phyloP scores from a whole-genome alignment of 92 coral and sea anemone genomes.

The Bergia sp. region DNA sequence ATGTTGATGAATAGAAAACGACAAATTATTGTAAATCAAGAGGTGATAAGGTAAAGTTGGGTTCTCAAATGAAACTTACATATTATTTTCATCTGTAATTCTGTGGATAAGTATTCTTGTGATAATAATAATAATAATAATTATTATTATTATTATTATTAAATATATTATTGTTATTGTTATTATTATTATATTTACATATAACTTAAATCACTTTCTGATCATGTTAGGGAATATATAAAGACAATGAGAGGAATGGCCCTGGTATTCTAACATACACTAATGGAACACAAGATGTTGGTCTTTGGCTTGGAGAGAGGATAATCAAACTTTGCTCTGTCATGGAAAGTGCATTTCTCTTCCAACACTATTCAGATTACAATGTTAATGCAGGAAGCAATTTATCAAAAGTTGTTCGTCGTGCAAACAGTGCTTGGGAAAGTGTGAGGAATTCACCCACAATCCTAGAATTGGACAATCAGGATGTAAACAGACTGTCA shows the following conservation, averaged over 20 bases:
- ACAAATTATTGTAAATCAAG: too few relatives aligned
- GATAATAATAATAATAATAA: too few relatives aligned
- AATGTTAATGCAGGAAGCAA: slow-evolving; percentile 95
- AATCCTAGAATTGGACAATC: slow-evolving; percentile 43
- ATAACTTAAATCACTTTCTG: background rate
- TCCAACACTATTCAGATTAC: slow-evolving; percentile 93
- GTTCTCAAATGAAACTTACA: too few relatives aligned
- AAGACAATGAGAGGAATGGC: slow-evolving; percentile 80
- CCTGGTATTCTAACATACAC: slow-evolving; percentile 89
- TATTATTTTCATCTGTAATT: too few relatives aligned
- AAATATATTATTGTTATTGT: too few relatives aligned
- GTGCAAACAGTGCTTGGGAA: slow-evolving; percentile 92
- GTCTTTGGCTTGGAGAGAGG: slow-evolving; percentile 87
- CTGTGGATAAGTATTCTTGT: too few relatives aligned
- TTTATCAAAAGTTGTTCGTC: slow-evolving; percentile 83
- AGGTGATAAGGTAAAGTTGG: too few relatives aligned
- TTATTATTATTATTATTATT: too few relatives aligned
- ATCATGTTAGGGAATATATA: slow-evolving; percentile 77
- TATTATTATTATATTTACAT: background rate
- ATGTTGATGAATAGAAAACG: too few relatives aligned
- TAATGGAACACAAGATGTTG: slow-evolving; percentile 85
- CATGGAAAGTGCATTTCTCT: slow-evolving; percentile 97
- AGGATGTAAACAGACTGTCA: slow-evolving; percentile 33
- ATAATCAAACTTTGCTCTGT: slow-evolving; percentile 96
- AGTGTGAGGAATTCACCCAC: slow-evolving; percentile 66